phyloP scores from a whole-genome alignment of 2,888 invertebrate species.

The Oscheius sp. region DNA sequence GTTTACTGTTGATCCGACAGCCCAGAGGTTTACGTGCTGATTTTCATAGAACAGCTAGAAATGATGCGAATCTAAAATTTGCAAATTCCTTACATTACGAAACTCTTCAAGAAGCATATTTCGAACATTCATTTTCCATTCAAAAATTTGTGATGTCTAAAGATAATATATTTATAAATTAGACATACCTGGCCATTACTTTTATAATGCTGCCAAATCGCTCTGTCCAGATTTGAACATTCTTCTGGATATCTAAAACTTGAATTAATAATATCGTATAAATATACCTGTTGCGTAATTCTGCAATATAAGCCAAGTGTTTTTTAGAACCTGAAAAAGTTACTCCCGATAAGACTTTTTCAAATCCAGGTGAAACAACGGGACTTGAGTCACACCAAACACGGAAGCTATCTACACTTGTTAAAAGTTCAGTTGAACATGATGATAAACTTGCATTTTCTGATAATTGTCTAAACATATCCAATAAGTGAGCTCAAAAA shows the following conservation, averaged over 20 bases:
- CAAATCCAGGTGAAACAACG: no score
- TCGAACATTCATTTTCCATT: constrained; percentile 38
- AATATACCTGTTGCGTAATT: no score
- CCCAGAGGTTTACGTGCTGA: constrained; percentile 27
- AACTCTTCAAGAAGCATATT: constrained; percentile 28
- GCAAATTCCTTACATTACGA: constrained; percentile 26
- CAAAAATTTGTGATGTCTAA: constrained; percentile 14
- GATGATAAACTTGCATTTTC: no score
- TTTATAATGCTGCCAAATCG: constrained; percentile 28
- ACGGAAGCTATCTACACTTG: no score
- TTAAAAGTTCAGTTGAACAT: no score
- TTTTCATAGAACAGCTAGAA: constrained; percentile 11
- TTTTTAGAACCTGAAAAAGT: no score
- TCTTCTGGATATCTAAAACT: not conserved
- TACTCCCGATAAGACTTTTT: no score
- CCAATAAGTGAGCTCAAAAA: no score
- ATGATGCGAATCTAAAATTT: not conserved
- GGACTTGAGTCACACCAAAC: no score
- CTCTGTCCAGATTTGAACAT: not conserved
- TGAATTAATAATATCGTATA: no score
- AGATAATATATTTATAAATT: not conserved
- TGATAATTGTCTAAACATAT: no score
- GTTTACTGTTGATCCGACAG: constrained; percentile 66
- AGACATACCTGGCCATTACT: constrained; percentile 25
- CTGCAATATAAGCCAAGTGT: no score